Evolutionary conservation across 2,113 vertebrate species (phyloP).

Genomic region (Redunca redunca): DNA sequence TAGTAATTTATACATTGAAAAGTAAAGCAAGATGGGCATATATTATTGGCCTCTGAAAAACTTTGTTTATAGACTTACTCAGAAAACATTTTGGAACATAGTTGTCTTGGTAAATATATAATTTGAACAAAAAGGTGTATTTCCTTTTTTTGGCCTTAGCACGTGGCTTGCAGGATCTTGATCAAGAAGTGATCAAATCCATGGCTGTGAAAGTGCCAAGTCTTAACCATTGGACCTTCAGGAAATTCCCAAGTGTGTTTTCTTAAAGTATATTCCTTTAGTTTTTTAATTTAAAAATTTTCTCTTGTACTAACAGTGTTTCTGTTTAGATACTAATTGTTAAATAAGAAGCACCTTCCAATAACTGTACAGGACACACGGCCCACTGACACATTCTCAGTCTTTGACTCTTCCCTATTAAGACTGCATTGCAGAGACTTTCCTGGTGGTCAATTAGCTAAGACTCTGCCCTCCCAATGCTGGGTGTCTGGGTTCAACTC

Average conservation of each 20-base stretch:
- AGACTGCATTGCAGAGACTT: not conserved
- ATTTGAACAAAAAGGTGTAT: not conserved
- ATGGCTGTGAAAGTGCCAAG: not conserved
- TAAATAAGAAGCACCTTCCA: not conserved
- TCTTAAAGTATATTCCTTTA: not conserved
- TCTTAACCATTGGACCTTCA: not conserved
- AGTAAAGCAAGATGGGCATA: not conserved
- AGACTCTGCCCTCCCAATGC: not conserved
- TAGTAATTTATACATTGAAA: not conserved
- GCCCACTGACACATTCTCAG: too few relatives aligned
- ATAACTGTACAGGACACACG: not conserved
- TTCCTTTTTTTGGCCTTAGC: not conserved
- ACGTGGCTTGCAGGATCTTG: not conserved
- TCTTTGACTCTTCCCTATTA: not conserved
- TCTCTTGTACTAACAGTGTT: not conserved
- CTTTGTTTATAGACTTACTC: not conserved
- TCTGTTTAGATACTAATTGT: not conserved
- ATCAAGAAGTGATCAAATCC: not conserved
- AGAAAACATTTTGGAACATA: not conserved
- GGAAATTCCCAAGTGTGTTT: not conserved
- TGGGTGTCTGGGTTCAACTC: not conserved
- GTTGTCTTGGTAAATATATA: not conserved
- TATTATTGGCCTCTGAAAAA: not conserved
- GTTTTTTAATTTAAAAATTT: not conserved
- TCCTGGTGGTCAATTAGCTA: not conserved